phyloP scores from a whole-genome alignment of 2,113 vertebrate genomes.

The Equus quagga region DNA sequence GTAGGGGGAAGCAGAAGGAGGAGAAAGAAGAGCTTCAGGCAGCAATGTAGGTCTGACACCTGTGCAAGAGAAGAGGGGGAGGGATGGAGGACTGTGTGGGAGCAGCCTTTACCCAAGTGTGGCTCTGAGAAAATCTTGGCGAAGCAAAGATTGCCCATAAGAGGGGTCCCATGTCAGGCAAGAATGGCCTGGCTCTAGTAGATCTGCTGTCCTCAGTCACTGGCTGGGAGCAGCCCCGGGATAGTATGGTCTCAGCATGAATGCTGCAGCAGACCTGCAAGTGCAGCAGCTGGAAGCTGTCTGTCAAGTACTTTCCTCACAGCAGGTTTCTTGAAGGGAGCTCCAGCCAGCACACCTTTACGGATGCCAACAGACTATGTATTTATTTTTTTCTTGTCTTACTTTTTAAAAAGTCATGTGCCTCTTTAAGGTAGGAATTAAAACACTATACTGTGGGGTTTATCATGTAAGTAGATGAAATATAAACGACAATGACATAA shows the following conservation, averaged over 20 bases:
- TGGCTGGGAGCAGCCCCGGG: background rate
- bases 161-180: background rate
- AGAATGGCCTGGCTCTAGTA: background rate
- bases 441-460: background rate
- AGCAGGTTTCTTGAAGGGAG: background rate
- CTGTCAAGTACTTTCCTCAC: background rate
- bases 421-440: background rate
- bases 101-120: background rate
- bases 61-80: background rate
- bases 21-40: background rate
- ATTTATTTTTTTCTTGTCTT: background rate
- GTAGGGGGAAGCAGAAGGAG: background rate
- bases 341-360: background rate
- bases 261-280: background rate
- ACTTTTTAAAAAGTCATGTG: background rate
- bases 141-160: background rate
- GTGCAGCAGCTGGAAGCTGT: accelerated
- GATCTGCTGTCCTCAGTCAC: background rate
- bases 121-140: background rate
- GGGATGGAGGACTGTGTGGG: background rate
- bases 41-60: background rate
- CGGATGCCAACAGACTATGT: background rate
- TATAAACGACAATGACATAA: background rate
- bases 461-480: background rate
- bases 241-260: background rate